Percentiles rank a stretch among this genome's conserved stretches.
Conservation (phyloP, 2,888 invertebrate species). For the Crocallis elinguaria region DNA sequence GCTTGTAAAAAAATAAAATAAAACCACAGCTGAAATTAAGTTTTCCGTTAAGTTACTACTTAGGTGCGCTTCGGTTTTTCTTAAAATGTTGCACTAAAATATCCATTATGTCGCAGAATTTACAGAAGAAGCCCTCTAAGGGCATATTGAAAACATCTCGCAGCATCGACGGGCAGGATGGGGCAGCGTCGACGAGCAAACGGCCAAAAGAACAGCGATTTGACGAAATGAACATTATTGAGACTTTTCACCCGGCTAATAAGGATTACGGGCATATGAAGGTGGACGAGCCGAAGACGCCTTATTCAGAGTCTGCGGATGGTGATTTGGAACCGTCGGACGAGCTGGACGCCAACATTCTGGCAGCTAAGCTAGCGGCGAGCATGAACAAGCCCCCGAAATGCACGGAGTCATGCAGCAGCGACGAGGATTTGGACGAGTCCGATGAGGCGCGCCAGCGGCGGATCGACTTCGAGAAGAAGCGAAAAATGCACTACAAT, state of each 20-base stretch:
- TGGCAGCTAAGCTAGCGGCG: slow-evolving; percentile 89
- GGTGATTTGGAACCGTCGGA: slow-evolving; percentile 85
- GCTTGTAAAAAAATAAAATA: background rate
- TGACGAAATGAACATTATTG: slow-evolving; percentile 99
- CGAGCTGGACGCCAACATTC: slow-evolving; percentile 87
- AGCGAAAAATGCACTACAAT: slow-evolving; percentile 98
- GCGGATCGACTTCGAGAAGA: slow-evolving; percentile 93
- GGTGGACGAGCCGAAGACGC: slow-evolving; percentile 98
- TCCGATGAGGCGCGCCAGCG: slow-evolving; percentile 87
- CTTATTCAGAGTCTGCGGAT: slow-evolving; percentile 87
- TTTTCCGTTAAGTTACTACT: too few species aligned
- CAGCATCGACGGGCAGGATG: slow-evolving; percentile 91
- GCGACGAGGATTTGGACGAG: slow-evolving; percentile 85
- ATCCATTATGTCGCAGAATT: slow-evolving; percentile 88
- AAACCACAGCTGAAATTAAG: background rate
- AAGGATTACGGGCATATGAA: slow-evolving; percentile 99
- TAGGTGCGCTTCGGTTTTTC: too few species aligned
- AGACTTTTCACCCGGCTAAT: slow-evolving; percentile 98
- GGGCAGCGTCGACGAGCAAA: slow-evolving; percentile 74
- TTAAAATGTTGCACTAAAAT: slow-evolving; percentile 52
- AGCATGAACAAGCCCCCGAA: slow-evolving; percentile 81
- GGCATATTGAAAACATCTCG: slow-evolving; percentile 97
- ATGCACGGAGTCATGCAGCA: slow-evolving; percentile 77
- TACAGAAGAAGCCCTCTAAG: slow-evolving; percentile 93
- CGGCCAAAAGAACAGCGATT: slow-evolving; percentile 90